A percentile compares a stretch with the other conserved stretches of the same genome.
Conservation (phyloP, 2,113 vertebrate genomes). For the Physeter macrocephalus region DNA sequence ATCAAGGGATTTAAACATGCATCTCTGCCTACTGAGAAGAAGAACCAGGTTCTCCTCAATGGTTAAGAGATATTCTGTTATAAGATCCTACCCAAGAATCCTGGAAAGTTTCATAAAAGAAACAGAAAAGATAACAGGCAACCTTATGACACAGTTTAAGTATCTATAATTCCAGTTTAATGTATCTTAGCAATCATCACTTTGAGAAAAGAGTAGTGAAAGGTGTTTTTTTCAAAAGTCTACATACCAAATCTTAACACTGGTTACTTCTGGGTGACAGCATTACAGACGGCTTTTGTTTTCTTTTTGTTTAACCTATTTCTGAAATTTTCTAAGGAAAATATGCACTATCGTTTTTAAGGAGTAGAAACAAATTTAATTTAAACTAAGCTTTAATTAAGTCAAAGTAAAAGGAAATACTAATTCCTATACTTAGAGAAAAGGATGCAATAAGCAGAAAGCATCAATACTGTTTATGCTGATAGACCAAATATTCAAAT, state of each 20-base stretch:
- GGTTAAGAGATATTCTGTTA: background rate
- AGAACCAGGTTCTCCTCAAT: background rate
- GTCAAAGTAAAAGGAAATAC: background rate
- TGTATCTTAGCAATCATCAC: background rate
- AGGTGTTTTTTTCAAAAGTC: background rate
- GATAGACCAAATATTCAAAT: background rate
- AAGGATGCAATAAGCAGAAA: background rate
- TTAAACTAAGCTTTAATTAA: background rate
- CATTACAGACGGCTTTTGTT: background rate
- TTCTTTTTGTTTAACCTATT: background rate
- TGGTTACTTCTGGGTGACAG: background rate
- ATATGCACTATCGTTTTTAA: background rate
- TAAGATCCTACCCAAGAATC: background rate
- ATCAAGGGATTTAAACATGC: background rate
- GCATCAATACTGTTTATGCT: background rate
- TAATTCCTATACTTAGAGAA: background rate
- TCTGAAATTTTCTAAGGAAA: constrained; percentile 4
- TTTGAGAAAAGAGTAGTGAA: background rate
- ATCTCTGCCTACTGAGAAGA: background rate
- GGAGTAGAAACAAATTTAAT: background rate
- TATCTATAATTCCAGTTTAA: background rate
- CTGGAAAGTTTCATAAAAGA: background rate
- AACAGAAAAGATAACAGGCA: background rate
- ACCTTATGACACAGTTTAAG: background rate
- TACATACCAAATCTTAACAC: background rate